These are phyloP conservation scores for Ooceraea biroi DNA, from an alignment of 1,140 invertebrate species.

Conservation along the genomic window DNA sequence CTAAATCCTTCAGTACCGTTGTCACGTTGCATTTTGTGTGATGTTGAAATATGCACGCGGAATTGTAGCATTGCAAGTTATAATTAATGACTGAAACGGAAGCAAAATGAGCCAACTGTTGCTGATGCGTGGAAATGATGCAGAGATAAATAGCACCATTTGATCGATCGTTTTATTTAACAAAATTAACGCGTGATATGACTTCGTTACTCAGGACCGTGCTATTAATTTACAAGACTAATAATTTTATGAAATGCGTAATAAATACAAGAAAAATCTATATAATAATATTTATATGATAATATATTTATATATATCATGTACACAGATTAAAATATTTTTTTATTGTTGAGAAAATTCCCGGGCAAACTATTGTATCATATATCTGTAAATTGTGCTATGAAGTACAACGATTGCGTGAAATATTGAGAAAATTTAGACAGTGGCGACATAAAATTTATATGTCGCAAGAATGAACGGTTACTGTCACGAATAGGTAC, in stretches of 20 bases:
- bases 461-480: not conserved
- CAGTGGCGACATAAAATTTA: not conserved
- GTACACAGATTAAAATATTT: not conserved
- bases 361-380: not conserved
- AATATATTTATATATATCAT: not conserved
- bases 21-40: not conserved
- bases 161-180: conserved; percentile 5
- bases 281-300: not conserved
- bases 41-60: not conserved
- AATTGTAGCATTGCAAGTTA: not conserved
- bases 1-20: conserved; percentile 1
- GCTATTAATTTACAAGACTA: conserved; percentile 9
- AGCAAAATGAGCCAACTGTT: conserved; percentile 39
- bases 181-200: conserved; percentile 22
- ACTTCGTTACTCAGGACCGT: conserved; percentile 5
- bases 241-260: conserved; percentile 7
- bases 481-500: not conserved
- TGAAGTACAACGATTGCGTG: no score
- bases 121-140: conserved; percentile 15
- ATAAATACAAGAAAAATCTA: not conserved
- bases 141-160: conserved; percentile 2
- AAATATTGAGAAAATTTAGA: not conserved
- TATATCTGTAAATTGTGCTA: not conserved
- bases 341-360: not conserved
- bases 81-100: conserved; percentile 42